Conservation (phyloP, 1,140 invertebrate genomes). For the Papilio aristodemus region DNA sequence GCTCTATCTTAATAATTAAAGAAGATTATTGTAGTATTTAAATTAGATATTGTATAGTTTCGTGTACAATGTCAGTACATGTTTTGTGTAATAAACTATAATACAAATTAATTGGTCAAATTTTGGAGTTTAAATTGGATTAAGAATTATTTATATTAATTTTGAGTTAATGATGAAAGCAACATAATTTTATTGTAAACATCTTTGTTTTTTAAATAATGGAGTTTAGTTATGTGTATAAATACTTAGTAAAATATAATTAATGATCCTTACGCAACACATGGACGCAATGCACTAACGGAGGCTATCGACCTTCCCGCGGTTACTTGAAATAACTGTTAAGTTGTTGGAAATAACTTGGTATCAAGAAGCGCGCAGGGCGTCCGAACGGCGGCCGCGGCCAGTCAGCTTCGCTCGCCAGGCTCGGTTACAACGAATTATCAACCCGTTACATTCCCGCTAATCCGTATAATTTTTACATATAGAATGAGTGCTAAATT, state of each 20-base stretch:
- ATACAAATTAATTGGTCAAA: not conserved
- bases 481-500: constrained; percentile 18
- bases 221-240: not conserved
- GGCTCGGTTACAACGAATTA: constrained; percentile 49
- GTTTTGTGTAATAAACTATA: too few species aligned
- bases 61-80: not conserved
- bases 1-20: too few species aligned
- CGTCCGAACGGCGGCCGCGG: constrained; percentile 40
- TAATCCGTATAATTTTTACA: constrained; percentile 18
- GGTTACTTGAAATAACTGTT: constrained; percentile 79
- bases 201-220: not conserved
- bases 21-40: too few species aligned
- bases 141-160: too few species aligned
- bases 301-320: constrained; percentile 78
- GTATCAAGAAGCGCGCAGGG: constrained; percentile 59
- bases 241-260: constrained; percentile 21
- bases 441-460: constrained; percentile 25
- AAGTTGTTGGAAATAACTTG: constrained; percentile 77
- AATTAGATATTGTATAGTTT: too few species aligned
- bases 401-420: constrained; percentile 56
- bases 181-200: too few species aligned
- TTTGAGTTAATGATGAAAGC: too few species aligned
- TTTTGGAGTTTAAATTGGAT: too few species aligned
- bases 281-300: constrained; percentile 59
- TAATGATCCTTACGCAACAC: constrained; percentile 62